Evolutionary conservation across 2,797 vertebrate species (phyloP), one percentile per base, ranked within the genome.

Genomic region (Cheirogaleus major): DNA sequence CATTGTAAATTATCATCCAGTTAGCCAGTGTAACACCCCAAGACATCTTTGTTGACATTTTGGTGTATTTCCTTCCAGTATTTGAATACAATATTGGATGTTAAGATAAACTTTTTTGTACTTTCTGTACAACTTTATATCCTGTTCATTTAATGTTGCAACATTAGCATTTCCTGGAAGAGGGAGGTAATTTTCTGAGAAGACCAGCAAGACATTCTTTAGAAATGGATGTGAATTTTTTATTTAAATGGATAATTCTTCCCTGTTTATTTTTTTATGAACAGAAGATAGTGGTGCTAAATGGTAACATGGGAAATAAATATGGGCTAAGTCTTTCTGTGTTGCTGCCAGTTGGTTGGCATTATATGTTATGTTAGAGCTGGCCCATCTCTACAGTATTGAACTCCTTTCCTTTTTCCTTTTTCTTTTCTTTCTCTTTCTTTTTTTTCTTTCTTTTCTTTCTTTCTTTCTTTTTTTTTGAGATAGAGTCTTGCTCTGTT

Each of bases 111-210:
- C 70, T 69, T 82, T 88, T 83, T 83, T 90, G 43, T 92, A 55
- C 48, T 85, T 89, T 91, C 82, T 79, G 80, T 84, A 59, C 79
- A 87, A 8, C 89, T 75, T 93, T 85, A 11, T 87, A 27, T 79
- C 81, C 81, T 93, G 22, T 89, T 93, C 57, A 17, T 55, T 92
- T 81, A 80, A 50, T 87, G 78, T 91, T 95, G 63, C 25, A 83
- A 48, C 52, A 43, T 89, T 63, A 92, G 43, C 32, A 43, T 95
- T 95, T 97, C 91, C 78, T 93, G 95, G 63, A 91, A 69, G 78
- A 73, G 43, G 50, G 90, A 73, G 43, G 45, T 82, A 55, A 72
- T 86, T 95, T 95, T 91, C 73, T 93, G 69, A 59, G 75, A 93
- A 63, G 63, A 82, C 73, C 23, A 38, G 15, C 20, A 41, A 88